Evolutionary conservation across 2,888 invertebrate species (phyloP).

Genomic region (Idaea biselata): DNA sequence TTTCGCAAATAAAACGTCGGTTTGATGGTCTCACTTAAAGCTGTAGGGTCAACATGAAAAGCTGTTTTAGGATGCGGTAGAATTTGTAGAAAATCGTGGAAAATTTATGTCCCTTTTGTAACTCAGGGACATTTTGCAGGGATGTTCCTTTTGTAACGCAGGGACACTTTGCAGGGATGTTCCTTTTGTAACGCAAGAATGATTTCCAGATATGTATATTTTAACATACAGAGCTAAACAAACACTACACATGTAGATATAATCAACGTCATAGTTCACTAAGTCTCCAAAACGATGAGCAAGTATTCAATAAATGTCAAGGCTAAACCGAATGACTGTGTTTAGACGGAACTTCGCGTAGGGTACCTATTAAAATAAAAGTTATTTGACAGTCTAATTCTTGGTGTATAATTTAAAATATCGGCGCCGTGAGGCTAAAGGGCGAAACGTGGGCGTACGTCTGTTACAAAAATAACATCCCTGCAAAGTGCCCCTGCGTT

Average conservation of each 20-base stretch:
- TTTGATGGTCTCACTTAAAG: conserved; percentile 20
- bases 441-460: not conserved
- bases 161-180: conserved; percentile 1
- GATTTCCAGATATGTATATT: not conserved
- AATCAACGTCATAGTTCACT: not conserved
- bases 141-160: not conserved
- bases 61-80: conserved; percentile 6
- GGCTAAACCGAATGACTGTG: not conserved
- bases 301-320: not conserved
- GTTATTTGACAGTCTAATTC: conserved; percentile 1
- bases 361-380: not conserved
- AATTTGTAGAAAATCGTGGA: conserved; percentile 12
- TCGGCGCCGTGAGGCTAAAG: not conserved
- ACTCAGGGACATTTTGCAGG: not conserved
- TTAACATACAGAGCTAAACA: not conserved
- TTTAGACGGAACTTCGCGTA: not conserved
- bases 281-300: not conserved
- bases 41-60: conserved; percentile 6
- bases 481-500: not conserved
- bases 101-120: conserved; percentile 5
- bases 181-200: not conserved
- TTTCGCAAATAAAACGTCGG: conserved; percentile 20
- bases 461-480: not conserved
- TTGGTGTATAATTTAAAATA: not conserved
- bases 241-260: not conserved